phyloP scores from a whole-genome alignment of 2,888 invertebrate genomes.

The Mamestra brassicae region DNA sequence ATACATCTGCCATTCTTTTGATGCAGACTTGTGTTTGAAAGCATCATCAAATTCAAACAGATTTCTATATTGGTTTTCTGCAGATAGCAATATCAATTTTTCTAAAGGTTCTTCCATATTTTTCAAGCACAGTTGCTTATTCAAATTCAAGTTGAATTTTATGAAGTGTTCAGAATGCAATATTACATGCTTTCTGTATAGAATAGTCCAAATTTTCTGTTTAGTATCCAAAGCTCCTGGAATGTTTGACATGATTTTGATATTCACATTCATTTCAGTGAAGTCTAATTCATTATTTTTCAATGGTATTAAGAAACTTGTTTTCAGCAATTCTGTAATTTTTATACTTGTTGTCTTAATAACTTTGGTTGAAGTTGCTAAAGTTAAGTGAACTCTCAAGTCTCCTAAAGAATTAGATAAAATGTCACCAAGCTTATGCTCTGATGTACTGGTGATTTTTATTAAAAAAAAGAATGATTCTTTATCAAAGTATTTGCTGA shows the following conservation, averaged over 20 bases:
- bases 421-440: conserved; percentile 71
- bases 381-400: conserved; percentile 77
- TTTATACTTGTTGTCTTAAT: conserved; percentile 78
- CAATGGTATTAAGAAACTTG: conserved; percentile 76
- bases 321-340: conserved; percentile 73
- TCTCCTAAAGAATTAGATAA: conserved; percentile 58
- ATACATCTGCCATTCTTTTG: conserved; percentile 71
- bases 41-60: conserved; percentile 73
- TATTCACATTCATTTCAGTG: conserved; percentile 71
- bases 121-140: conserved; percentile 64
- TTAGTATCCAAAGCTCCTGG: conserved; percentile 77
- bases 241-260: conserved; percentile 78
- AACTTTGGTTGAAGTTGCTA: conserved; percentile 69
- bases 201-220: conserved; percentile 75
- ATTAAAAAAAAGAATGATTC: conserved; percentile 75
- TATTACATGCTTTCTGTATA: conserved; percentile 74
- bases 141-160: conserved; percentile 62
- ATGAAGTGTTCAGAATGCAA: conserved; percentile 82
- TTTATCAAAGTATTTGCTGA: conserved; percentile 75
- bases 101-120: conserved; percentile 67
- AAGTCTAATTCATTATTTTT: conserved; percentile 55
- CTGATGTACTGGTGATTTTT: conserved; percentile 69
- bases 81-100: conserved; percentile 70
- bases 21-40: conserved; percentile 28
- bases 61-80: conserved; percentile 67